Percentiles rank a stretch among this genome's conserved stretches.
Conservation (phyloP, 1,140 invertebrate species). For the Aphelenchoides besseyi region DNA sequence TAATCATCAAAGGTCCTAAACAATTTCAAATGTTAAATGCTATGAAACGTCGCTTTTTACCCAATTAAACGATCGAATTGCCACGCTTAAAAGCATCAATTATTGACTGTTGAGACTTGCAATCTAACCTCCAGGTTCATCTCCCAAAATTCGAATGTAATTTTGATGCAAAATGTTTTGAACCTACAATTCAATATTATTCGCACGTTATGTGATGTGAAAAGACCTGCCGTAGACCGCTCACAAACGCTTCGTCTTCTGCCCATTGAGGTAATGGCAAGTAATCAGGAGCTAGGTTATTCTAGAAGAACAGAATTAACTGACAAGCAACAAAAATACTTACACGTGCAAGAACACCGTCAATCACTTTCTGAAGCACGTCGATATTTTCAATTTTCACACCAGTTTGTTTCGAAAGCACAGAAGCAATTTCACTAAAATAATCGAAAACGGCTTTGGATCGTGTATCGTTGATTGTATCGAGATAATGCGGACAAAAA, state of each 20-base stretch:
- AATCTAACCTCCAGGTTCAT: neutral
- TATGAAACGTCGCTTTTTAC: too few relatives aligned
- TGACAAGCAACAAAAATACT: neutral
- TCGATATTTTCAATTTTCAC: neutral
- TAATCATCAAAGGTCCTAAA: conserved; percentile 2
- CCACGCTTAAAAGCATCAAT: conserved; percentile 9
- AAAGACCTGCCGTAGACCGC: too few relatives aligned
- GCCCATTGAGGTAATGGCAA: conserved; percentile 13
- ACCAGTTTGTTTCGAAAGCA: neutral
- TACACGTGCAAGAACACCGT: neutral
- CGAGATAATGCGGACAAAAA: neutral
- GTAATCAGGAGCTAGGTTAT: neutral
- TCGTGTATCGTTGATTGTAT: neutral
- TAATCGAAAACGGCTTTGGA: neutral
- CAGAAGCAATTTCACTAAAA: neutral
- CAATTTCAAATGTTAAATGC: too few relatives aligned
- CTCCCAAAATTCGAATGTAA: neutral
- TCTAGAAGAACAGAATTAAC: neutral
- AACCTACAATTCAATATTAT: conserved; percentile 1
- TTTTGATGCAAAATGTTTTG: conserved; percentile 11
- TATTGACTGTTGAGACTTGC: too few relatives aligned
- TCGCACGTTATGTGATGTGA: too few relatives aligned
- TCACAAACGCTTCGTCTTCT: neutral
- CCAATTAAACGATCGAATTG: conserved; percentile 15
- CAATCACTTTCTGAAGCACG: conserved; percentile 16